phyloP scores from a whole-genome alignment of 2,888 invertebrate species.

The Lobophora halterata region DNA sequence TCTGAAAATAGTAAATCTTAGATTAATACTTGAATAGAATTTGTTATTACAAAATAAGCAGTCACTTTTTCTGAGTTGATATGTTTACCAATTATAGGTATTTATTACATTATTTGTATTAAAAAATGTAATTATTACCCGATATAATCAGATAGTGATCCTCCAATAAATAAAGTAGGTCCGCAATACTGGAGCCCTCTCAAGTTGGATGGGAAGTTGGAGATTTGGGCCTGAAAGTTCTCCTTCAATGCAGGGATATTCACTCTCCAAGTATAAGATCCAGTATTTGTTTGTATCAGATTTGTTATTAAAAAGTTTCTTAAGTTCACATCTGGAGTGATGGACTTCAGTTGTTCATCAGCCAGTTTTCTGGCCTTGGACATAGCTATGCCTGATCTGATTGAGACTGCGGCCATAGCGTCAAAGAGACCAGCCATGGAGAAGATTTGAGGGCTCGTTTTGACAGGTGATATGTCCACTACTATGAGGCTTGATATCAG shows the following conservation, averaged over 20 bases:
- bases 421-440: slow-evolving; percentile 84
- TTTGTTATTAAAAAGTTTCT: slow-evolving; percentile 93
- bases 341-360: slow-evolving; percentile 81
- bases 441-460: slow-evolving; percentile 81
- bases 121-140: slow-evolving; percentile 72
- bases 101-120: no score
- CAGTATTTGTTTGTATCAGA: slow-evolving; percentile 84
- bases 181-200: slow-evolving; percentile 80
- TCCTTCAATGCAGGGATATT: slow-evolving; percentile 87
- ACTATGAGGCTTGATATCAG: slow-evolving; percentile 84
- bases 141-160: slow-evolving; percentile 90
- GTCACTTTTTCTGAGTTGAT: no score
- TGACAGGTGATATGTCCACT: slow-evolving; percentile 86
- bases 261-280: slow-evolving; percentile 87
- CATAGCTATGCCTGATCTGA: slow-evolving; percentile 83
- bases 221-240: slow-evolving; percentile 83
- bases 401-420: slow-evolving; percentile 82
- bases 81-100: no score
- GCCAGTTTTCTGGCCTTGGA: slow-evolving; percentile 85
- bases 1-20: slow-evolving; percentile 41
- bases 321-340: slow-evolving; percentile 80
- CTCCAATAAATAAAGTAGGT: slow-evolving; percentile 91
- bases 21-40: slow-evolving; percentile 7
- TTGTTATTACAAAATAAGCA: no score
- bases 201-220: slow-evolving; percentile 82